phyloP scores from a whole-genome alignment of 2,113 vertebrate genomes.

The Otis tarda region DNA sequence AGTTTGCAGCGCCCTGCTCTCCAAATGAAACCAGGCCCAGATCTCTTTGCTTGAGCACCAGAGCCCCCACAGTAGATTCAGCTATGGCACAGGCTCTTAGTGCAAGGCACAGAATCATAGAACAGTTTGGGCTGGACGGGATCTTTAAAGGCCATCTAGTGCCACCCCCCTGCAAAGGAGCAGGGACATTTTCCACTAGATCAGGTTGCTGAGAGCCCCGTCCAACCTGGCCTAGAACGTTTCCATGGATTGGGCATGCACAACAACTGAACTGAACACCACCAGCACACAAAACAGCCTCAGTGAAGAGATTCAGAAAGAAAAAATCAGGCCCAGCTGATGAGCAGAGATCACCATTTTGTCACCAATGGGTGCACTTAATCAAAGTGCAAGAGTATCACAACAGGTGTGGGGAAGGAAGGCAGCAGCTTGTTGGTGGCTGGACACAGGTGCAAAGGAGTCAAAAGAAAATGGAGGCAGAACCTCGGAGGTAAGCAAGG shows the following conservation, averaged over 20 bases:
- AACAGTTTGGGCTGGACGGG: no score
- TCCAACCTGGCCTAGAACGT: no score
- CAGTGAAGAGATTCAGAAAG: background rate
- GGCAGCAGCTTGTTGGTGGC: background rate
- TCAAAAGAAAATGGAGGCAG: background rate
- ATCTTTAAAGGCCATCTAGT: no score
- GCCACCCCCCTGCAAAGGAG: no score
- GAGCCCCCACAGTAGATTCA: no score
- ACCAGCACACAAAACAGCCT: fast-evolving
- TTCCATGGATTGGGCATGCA: background rate
- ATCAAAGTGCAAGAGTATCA: background rate
- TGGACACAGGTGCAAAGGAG: background rate
- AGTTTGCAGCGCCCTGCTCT: background rate
- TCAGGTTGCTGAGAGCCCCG: no score
- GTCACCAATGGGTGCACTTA: background rate
- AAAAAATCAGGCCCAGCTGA: background rate
- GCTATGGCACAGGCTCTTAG: background rate
- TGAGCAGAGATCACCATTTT: background rate
- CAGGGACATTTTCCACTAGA: no score
- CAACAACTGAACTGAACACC: background rate
- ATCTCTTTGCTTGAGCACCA: background rate
- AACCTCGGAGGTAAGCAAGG: background rate
- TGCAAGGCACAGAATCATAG: no score
- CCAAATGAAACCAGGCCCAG: background rate
- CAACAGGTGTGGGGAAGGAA: background rate